Base-by-base conservation (phyloP, 2,113 vertebrate species). In the Blennius ocellaris region DNA sequence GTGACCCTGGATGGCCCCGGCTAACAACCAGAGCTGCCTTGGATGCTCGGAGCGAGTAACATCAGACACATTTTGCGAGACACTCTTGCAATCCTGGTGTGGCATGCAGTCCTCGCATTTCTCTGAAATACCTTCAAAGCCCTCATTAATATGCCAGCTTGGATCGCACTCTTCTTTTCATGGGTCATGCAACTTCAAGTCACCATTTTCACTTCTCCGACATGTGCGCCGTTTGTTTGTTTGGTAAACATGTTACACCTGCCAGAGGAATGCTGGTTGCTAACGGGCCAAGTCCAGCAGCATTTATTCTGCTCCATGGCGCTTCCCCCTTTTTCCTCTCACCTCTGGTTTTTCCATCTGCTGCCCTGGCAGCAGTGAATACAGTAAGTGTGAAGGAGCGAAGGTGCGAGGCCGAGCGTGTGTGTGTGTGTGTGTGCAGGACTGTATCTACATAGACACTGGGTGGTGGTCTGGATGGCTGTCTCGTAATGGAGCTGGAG, bases 161-260 rank as follows among this genome's bases (percentile, higher is more conserved):
- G 45, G 78, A 87, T 80, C 75, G 68, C 76, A 17, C 44, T 76
- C 51, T 56, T 58, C 91, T 94, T 92, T 94, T 95, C 93, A 93
- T 91, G 87, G 94, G 93, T 92, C 92, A 93, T 11, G 71, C 90
- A 90, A 91, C 92, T 86, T 90, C 78, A 15, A 30, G 71, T 68
- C 82, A 51, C 76, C 83, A 55, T 89, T 88, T 84, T 75, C 55
- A 66, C 70, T 85, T 92, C 83, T 76, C 82, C 80, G 86, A 87
- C 87, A 89, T 91, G 82, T 82, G 59, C 60, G 84, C 83, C 87
- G 93, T 91, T 94, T 89, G 89, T 93, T 94, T 96, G 95, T 92
- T 95, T 92, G 89, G 92, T 97, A 97, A 97, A 97, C 96, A 97
- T 86, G 92, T 88, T 91, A 93, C 96, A 96, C 95, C 96, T 97